Percentiles rank a stretch among this genome's conserved stretches.
phyloP scores from a whole-genome alignment of 2,888 invertebrate species.

The Steromphala cineraria region DNA sequence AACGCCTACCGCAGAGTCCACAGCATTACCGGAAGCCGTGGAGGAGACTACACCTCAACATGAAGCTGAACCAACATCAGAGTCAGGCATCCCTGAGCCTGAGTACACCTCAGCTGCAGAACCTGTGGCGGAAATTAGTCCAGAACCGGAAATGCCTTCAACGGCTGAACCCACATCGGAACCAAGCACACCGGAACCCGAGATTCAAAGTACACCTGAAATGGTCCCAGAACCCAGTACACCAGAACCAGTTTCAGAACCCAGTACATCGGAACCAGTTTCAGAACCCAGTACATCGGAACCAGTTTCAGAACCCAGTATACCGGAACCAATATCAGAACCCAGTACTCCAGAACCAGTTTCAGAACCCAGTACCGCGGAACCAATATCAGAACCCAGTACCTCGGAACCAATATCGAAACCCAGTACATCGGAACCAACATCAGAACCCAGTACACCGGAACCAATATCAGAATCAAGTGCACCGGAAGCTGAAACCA shows the following conservation, averaged over 20 bases:
- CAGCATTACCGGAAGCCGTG: background rate
- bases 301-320: background rate
- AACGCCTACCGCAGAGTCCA: background rate
- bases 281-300: constrained; percentile 3
- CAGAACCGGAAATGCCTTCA: background rate
- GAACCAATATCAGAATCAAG: too few species aligned
- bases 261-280: too few species aligned
- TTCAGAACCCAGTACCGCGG: too few species aligned
- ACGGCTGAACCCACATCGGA: too few species aligned
- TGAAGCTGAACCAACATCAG: constrained; percentile 1
- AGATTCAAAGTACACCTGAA: background rate
- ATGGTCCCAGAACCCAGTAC: too few species aligned
- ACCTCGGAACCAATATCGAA: constrained; percentile 15
- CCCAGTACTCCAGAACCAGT: too few species aligned
- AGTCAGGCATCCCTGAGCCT: background rate
- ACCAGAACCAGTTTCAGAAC: too few species aligned
- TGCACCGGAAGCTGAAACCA: too few species aligned
- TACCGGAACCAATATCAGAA: background rate
- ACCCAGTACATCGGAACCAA: background rate
- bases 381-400: too few species aligned
- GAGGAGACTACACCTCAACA: background rate
- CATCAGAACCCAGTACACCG: background rate
- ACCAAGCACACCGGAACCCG: constrained; percentile 11
- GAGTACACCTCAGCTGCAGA: constrained; percentile 16
- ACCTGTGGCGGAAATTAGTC: constrained; percentile 26